Base-by-base conservation (phyloP, 2,797 vertebrate genomes). In the Dallia pectoralis region DNA sequence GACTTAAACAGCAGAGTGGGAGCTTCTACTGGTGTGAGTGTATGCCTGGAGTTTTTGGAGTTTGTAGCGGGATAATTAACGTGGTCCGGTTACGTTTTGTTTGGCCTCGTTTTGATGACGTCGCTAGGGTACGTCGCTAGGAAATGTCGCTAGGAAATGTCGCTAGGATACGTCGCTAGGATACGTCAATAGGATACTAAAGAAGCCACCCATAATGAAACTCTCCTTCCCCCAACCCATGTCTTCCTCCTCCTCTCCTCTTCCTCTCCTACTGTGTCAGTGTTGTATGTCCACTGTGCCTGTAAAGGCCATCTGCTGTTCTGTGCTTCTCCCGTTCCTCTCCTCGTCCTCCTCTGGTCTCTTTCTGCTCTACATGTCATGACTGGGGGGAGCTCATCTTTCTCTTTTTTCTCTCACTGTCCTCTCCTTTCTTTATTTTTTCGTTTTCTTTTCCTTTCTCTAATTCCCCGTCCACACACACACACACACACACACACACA, bases 31-130 rank as follows among this genome's bases (percentile, higher is more conserved):
- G 6, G 40, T 44, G 8, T 2, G 40, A 44, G 12, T 44, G 40
- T 44, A 44, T 44, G 3, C 40, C 40, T 11, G 3, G 33, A 8
- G 40, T 44, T 44, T 8, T 6, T 8, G 40, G 40, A 44, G 85
- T 69, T 85, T 86, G 86, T 85, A 80, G 83, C 84, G 78, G 40
- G 40, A 11, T 8, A 3, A 36, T 36, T 36, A 7, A 36, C 33
- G 40, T 44, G 40, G 40, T 44, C 3, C 3, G 33, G 33, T 3
- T 44, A 44, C 3, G 12, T 4, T 44, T 1, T 8, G 8, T 44
- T 44, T 44, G 40, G 40, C 12, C 6, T 44, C 7, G 40, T 44
- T 44, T 8, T n/a, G n/a, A n/a, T n/a, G n/a, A n/a, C n/a, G n/a
- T n/a, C n/a, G n/a, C n/a, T n/a, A n/a, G n/a, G n/a, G n/a, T n/a